Conservation (phyloP, 2,113 vertebrate genomes). For the Gambusia affinis region DNA sequence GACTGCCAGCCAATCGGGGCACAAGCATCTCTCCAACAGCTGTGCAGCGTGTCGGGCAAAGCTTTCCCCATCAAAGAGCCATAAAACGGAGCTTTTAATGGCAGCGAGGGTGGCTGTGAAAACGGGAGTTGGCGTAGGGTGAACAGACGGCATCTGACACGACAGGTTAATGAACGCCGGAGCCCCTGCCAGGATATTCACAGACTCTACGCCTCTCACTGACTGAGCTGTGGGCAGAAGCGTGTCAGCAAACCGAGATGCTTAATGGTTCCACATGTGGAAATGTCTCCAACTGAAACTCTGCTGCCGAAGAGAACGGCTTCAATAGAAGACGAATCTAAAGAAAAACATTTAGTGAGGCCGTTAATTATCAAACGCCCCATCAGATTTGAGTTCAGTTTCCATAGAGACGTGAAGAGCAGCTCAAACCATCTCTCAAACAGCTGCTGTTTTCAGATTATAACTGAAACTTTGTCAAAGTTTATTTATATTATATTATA, state of each 20-base stretch:
- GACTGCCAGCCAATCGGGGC: constrained; percentile 32
- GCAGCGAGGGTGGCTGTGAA: constrained; percentile 34
- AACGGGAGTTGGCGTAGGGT: constrained; percentile 44
- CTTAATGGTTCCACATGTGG: constrained; percentile 6
- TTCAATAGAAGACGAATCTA: neutral
- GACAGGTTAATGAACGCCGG: constrained; percentile 60
- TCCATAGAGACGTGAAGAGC: neutral
- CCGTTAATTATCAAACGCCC: neutral
- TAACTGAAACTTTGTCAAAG: neutral
- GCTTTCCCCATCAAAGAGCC: constrained; percentile 51
- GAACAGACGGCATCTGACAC: constrained; percentile 69
- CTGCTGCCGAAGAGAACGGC: neutral
- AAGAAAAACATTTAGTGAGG: neutral
- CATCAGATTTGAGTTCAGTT: neutral
- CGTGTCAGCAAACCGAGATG: constrained; percentile 1
- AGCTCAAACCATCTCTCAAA: neutral
- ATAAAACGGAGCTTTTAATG: constrained; percentile 57
- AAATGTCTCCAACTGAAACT: neutral
- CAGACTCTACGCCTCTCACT: constrained; percentile 25
- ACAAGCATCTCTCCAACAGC: constrained; percentile 42
- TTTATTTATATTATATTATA: too few relatives aligned
- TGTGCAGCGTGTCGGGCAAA: constrained; percentile 40
- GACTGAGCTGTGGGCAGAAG: constrained; percentile 27
- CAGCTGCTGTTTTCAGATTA: neutral
- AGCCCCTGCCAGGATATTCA: constrained; percentile 59